These are phyloP conservation scores for Dilophus febrilis DNA, from an alignment of 2,888 invertebrate species.

Conservation along the genomic window DNA sequence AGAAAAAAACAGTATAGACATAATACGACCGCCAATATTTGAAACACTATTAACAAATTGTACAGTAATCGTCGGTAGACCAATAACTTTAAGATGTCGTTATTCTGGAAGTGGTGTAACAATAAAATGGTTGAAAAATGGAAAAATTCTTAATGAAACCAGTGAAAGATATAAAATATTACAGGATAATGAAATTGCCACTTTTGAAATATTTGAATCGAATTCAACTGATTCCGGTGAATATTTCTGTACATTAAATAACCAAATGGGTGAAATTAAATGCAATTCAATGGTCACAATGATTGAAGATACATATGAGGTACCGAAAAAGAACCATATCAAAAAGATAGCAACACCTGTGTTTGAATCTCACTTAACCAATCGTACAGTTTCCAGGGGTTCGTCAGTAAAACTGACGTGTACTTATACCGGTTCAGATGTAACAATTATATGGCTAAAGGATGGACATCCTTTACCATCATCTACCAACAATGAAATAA, in stretches of 20 bases:
- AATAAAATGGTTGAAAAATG: slow-evolving; percentile 4
- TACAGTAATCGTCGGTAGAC: slow-evolving; percentile 1
- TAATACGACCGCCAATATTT: slow-evolving; percentile 1
- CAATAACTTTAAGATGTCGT: slow-evolving; percentile 3
- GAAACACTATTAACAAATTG: slow-evolving; percentile 3
- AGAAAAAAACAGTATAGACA: slow-evolving; percentile 26
- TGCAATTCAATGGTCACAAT: slow-evolving; percentile 35
- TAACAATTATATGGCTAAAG: slow-evolving; percentile 55
- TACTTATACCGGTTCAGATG: slow-evolving; percentile 55
- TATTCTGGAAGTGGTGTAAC: slow-evolving; percentile 1
- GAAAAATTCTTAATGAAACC: slow-evolving; percentile 11
- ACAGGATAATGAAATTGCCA: too few relatives aligned
- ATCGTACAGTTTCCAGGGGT: slow-evolving; percentile 55
- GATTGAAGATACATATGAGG: slow-evolving; percentile 13
- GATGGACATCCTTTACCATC: slow-evolving; percentile 39
- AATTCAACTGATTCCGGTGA: slow-evolving; percentile 54
- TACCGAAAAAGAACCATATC: slow-evolving; percentile 1
- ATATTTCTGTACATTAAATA: slow-evolving; percentile 60
- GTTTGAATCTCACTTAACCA: slow-evolving; percentile 55
- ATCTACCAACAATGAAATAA: slow-evolving; percentile 35
- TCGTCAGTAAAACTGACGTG: slow-evolving; percentile 63
- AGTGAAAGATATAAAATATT: slow-evolving; percentile 12
- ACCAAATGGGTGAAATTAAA: slow-evolving; percentile 49
- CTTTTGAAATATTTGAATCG: slow-evolving; percentile 45
- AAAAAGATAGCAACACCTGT: slow-evolving; percentile 19